A percentile compares a stretch with the other conserved stretches of the same genome.
Conservation (phyloP, 2,888 invertebrate genomes). For the Hemithea aestivaria region DNA sequence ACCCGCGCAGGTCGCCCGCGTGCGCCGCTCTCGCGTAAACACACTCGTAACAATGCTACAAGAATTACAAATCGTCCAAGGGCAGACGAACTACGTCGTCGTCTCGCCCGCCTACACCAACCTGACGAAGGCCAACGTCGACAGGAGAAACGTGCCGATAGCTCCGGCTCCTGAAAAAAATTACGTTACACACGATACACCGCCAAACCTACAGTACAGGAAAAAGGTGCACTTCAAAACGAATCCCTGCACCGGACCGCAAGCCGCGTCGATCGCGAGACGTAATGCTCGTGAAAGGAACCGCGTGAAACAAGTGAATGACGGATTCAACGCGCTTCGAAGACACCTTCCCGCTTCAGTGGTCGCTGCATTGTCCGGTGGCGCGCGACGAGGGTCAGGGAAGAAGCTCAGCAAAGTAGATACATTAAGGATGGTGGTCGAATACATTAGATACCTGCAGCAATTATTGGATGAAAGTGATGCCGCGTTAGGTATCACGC, state of each 20-base stretch:
- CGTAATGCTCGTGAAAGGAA: constrained; percentile 97
- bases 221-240: constrained; percentile 86
- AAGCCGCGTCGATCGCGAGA: constrained; percentile 91
- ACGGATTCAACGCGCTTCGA: constrained; percentile 92
- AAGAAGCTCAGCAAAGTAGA: constrained; percentile 95
- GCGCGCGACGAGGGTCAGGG: constrained; percentile 85
- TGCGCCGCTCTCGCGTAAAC: constrained; percentile 48
- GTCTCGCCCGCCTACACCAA: constrained; percentile 75
- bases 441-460: constrained; percentile 92
- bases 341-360: constrained; percentile 92
- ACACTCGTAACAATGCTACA: constrained; percentile 68
- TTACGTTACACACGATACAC: constrained; percentile 72
- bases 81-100: constrained; percentile 81
- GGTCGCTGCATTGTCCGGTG: constrained; percentile 83
- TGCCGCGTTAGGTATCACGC: constrained; percentile 73
- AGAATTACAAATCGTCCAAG: constrained; percentile 75
- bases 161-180: constrained; percentile 80
- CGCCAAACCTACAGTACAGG: constrained; percentile 82
- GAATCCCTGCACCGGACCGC: constrained; percentile 81
- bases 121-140: constrained; percentile 64
- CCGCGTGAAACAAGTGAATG: constrained; percentile 96
- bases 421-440: constrained; percentile 92
- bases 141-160: constrained; percentile 76
- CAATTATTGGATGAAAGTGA: constrained; percentile 87
- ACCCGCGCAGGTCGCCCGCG: constrained; percentile 59